Percentiles rank a stretch among this genome's conserved stretches.
Conservation (phyloP, 2,797 vertebrate genomes). For the Arrhamphus sclerolepis region DNA sequence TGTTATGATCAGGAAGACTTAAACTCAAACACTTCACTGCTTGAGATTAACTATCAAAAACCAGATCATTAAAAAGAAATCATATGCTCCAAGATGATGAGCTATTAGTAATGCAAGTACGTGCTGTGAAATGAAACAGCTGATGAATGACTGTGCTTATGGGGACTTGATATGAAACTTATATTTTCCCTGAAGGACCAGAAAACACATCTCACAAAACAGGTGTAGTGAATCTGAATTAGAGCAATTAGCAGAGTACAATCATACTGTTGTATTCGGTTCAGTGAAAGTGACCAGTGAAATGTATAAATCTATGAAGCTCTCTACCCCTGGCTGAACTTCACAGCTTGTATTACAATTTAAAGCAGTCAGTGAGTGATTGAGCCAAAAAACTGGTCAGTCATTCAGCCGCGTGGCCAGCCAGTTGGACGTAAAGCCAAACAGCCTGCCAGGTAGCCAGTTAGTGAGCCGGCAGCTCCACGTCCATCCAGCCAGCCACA, state of each 20-base stretch:
- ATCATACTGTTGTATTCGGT: conserved; percentile 3
- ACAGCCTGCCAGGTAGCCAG: conserved; percentile 51
- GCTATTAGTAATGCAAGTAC: too few relatives aligned
- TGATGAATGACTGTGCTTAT: too few relatives aligned
- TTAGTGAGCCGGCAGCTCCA: conserved; percentile 37
- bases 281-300: conserved; percentile 14
- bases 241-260: neutral
- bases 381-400: conserved; percentile 38
- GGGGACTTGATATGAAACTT: too few relatives aligned
- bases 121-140: too few relatives aligned
- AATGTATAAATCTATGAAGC: conserved; percentile 32
- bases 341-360: conserved; percentile 55
- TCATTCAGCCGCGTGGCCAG: conserved; percentile 24
- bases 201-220: neutral
- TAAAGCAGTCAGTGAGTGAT: conserved; percentile 48
- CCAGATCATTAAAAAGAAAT: too few relatives aligned
- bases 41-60: too few relatives aligned
- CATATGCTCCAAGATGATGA: too few relatives aligned
- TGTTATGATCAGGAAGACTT: too few relatives aligned
- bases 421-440: conserved; percentile 59
- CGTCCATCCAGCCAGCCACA: conserved; percentile 39
- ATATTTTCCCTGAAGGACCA: too few relatives aligned
- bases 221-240: neutral
- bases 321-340: conserved; percentile 68
- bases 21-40: too few relatives aligned